A percentile compares a stretch with the other conserved stretches of the same genome.
phyloP scores from a whole-genome alignment of 2,888 invertebrate species.

The Dicycla oo region DNA sequence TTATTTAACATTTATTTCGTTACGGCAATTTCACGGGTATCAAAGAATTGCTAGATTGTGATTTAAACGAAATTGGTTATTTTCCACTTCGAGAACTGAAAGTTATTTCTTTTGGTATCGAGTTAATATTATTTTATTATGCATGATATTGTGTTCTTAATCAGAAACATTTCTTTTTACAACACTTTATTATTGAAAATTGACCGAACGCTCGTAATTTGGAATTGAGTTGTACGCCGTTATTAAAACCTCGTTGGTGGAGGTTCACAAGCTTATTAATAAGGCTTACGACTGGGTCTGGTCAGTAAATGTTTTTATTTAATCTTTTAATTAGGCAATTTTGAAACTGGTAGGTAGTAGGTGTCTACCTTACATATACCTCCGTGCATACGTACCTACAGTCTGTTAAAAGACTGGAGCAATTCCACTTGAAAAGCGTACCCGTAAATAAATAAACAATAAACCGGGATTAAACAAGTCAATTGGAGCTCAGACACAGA shows the following conservation, averaged over 20 bases:
- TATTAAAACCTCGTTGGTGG: constrained; percentile 55
- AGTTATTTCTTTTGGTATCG: constrained; percentile 79
- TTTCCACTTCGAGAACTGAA: constrained; percentile 87
- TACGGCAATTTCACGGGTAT: constrained; percentile 91
- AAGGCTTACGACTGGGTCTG: constrained; percentile 32
- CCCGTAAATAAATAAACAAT: constrained; percentile 88
- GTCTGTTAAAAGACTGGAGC: constrained; percentile 27
- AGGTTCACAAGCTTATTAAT: constrained; percentile 62
- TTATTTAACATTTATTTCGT: constrained; percentile 91
- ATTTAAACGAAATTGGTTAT: constrained; percentile 90
- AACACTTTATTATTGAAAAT: constrained; percentile 73
- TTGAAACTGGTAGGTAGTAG: not conserved
- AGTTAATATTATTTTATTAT: constrained; percentile 87
- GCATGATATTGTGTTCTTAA: constrained; percentile 84
- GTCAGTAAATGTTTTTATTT: constrained; percentile 38
- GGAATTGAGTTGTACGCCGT: constrained; percentile 70
- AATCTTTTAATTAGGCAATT: constrained; percentile 20
- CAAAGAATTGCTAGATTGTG: constrained; percentile 90
- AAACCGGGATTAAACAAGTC: constrained; percentile 88
- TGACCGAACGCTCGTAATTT: constrained; percentile 70
- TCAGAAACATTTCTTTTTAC: constrained; percentile 75
- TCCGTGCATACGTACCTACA: not conserved
- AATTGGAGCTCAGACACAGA: constrained; percentile 84
- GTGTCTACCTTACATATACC: not conserved
- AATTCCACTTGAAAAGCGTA: constrained; percentile 60